Conservation (phyloP, 2,113 vertebrate genomes). For the Indicator indicator region DNA sequence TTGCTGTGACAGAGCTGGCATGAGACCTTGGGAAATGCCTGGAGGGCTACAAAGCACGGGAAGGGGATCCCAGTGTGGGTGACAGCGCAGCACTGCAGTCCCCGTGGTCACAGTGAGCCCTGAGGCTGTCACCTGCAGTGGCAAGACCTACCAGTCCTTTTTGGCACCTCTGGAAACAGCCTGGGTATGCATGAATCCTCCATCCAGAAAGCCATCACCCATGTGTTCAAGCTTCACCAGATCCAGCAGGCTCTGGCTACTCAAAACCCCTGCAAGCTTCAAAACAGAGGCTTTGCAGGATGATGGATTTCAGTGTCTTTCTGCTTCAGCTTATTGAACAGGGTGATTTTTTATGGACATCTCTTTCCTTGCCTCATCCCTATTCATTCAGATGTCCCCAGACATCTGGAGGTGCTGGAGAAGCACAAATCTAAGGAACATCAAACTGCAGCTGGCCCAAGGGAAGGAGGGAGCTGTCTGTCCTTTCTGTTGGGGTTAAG, state of each 20-base stretch:
- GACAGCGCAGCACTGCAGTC: background rate
- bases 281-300: background rate
- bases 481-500: background rate
- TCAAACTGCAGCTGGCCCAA: background rate
- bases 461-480: background rate
- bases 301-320: slow-evolving; percentile 31
- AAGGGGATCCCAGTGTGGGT: background rate
- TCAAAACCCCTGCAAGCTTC: background rate
- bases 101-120: background rate
- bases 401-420: background rate
- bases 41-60: background rate
- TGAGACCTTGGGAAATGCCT: no score
- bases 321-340: slow-evolving; percentile 27
- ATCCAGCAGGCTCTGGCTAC: background rate
- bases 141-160: background rate
- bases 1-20: background rate
- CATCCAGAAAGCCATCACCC: background rate
- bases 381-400: background rate
- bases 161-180: background rate
- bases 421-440: background rate
- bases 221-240: background rate
- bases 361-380: slow-evolving; percentile 10
- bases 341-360: slow-evolving; percentile 9
- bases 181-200: background rate
- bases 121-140: background rate